A percentile compares a stretch with the other conserved stretches of the same genome.
Evolutionary conservation across 2,797 vertebrate species (phyloP).

Genomic region (Ispidina picta): DNA sequence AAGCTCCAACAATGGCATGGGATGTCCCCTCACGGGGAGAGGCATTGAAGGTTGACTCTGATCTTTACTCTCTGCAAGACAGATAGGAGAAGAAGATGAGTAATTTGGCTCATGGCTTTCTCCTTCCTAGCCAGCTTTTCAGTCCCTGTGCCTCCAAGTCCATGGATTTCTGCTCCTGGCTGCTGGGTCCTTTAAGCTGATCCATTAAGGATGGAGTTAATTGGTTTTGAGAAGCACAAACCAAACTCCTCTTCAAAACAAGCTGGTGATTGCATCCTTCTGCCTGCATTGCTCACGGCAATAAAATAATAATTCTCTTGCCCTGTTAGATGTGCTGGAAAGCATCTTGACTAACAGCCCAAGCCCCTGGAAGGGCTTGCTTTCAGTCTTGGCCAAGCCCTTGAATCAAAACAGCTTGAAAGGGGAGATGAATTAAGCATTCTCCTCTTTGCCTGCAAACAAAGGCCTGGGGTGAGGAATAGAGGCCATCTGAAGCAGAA

Average conservation of each 20-base stretch:
- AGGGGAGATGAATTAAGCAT: not conserved
- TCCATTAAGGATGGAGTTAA: not conserved
- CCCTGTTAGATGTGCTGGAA: not conserved
- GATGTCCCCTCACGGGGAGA: not conserved
- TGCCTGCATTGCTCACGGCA: not conserved
- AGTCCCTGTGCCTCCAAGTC: not conserved
- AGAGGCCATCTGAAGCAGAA: not conserved
- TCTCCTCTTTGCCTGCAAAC: not conserved
- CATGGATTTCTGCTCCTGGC: not conserved
- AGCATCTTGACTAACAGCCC: not conserved
- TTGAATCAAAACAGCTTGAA: not conserved
- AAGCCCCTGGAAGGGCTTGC: not conserved
- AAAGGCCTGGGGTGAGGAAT: not conserved
- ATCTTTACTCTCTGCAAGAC: not conserved
- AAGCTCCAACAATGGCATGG: not conserved
- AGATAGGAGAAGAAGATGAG: not conserved
- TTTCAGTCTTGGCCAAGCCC: constrained; percentile 1
- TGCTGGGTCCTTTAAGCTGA: not conserved
- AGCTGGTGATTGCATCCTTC: not conserved
- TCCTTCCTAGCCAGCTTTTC: not conserved
- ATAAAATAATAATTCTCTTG: not conserved
- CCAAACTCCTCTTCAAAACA: not conserved
- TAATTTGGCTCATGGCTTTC: not conserved
- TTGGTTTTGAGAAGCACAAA: not conserved
- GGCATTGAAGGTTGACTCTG: not conserved